Base-by-base conservation (phyloP, 2,113 vertebrate species). In the Syngnathus floridae region DNA sequence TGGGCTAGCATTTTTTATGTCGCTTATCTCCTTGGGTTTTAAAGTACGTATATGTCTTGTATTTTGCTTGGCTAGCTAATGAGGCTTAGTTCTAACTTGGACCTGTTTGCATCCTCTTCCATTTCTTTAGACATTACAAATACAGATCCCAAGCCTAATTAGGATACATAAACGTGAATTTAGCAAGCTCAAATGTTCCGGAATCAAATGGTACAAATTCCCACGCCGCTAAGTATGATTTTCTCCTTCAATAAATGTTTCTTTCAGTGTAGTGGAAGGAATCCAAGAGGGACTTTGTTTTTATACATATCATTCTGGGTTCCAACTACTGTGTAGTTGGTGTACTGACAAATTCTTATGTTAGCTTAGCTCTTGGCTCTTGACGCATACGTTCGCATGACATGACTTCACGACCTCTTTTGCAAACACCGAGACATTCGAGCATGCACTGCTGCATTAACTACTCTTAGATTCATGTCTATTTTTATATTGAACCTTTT, bases 271-370 rank as follows among this genome's bases (percentile, higher is more conserved):
- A 62, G 14, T 14, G 19, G 49, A 66, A 66, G 22, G 45, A 71
- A 35, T 64, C 52, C 46, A 64, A 75, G 43, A 66, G 64, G 76
- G 75, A 74, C 36, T 21, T 59, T 54, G 52, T 79, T 86, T 87
- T 83, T 82, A 85, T 86, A 87, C 83, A 89, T 85, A 85, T 82
- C 70, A 80, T 72, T 74, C 78, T 79, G 4, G 77, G 84, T 81
- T 87, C 68, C 78, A 89, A 88, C 90, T 91, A 91, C 90, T 90
- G 81, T 90, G 90, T 91, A 91, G 90, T 90, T 91, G 84, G 73
- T 86, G 78, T 87, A 87, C 81, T 82, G 71, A 82, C 68, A 79
- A 65, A 62, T 68, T 62, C 74, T 78, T 74, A 73, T 73, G 67
- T 86, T 79, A 74, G 51, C 70, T 82, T 79, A 75, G 64, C 65